Evolutionary conservation across 2,888 invertebrate genomes (phyloP).

Genomic region (Drosophila aldrichi): DNA sequence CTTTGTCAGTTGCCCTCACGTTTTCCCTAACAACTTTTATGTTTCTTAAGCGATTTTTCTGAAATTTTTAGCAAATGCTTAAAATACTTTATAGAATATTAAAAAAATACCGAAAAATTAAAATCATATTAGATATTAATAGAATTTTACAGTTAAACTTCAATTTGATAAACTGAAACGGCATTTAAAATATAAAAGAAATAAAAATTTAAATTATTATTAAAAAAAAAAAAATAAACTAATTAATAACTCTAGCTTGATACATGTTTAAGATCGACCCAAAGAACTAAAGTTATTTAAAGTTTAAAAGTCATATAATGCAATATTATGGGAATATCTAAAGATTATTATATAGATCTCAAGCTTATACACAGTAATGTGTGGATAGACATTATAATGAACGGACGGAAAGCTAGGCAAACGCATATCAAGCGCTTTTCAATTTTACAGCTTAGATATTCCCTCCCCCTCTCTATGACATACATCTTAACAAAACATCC

Average conservation of each 20-base stretch:
- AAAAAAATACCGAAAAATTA: background rate
- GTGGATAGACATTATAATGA: background rate
- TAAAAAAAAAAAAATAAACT: background rate
- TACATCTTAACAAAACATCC: background rate
- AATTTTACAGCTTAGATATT: background rate
- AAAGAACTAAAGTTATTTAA: background rate
- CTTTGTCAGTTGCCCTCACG: background rate
- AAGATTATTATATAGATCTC: background rate
- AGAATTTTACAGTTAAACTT: background rate
- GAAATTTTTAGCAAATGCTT: background rate
- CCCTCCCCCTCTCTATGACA: background rate
- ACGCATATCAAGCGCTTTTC: background rate
- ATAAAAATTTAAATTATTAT: background rate
- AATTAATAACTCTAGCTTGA: background rate
- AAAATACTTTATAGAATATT: background rate
- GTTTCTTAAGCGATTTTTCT: background rate
- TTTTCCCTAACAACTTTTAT: background rate
- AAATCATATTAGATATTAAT: fast-evolving
- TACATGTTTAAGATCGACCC: background rate
- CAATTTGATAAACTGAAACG: background rate
- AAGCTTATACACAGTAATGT: too few relatives aligned
- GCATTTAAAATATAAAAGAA: background rate
- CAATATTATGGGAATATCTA: background rate
- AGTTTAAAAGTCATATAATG: background rate
- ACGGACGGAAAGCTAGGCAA: background rate